These are phyloP conservation scores for Ceyx cyanopectus DNA, from an alignment of 2,113 vertebrate species.

Conservation along the genomic window DNA sequence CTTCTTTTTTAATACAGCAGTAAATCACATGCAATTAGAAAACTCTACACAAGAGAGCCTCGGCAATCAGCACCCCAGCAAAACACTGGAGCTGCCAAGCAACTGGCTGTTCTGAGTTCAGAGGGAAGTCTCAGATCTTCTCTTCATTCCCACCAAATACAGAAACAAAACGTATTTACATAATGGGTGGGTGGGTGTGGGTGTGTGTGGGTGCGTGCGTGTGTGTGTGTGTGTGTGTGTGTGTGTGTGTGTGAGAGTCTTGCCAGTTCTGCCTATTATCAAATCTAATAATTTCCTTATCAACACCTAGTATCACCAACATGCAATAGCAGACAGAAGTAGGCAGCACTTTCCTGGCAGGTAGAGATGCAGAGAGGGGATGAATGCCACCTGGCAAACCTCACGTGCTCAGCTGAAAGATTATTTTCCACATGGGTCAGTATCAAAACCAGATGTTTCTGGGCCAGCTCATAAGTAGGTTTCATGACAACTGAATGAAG, in stretches of 20 bases:
- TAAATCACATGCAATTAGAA: background rate
- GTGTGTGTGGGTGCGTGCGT: too few species aligned
- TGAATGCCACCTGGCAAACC: background rate
- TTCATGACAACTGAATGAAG: background rate
- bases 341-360: background rate
- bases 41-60: background rate
- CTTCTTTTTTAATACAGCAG: background rate
- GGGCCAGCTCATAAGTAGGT: background rate
- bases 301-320: too few species aligned
- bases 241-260: too few species aligned
- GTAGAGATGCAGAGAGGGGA: background rate
- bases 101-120: background rate
- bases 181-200: background rate
- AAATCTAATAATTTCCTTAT: background rate
- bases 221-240: too few species aligned
- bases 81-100: background rate
- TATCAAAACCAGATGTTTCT: background rate
- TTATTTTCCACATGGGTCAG: background rate
- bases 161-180: background rate
- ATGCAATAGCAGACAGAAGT: too few species aligned
- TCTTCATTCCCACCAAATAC: background rate
- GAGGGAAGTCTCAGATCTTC: background rate
- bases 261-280: background rate
- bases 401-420: background rate
- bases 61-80: background rate